These are phyloP conservation scores for Erythrocebus patas DNA, from an alignment of 2,113 vertebrate species.

Conservation along the genomic window DNA sequence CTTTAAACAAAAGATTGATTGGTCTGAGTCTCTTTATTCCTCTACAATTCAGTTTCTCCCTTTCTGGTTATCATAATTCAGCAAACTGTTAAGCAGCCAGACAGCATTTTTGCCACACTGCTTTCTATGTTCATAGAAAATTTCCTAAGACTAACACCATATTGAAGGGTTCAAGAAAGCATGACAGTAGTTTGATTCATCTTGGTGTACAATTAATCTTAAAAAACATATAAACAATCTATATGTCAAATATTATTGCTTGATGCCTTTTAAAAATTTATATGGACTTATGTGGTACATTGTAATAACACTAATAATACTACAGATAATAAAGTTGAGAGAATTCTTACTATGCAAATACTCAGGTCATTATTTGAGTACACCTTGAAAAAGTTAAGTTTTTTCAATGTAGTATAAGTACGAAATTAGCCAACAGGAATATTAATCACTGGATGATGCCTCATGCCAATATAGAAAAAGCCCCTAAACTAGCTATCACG, in stretches of 20 bases:
- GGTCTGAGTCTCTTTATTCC: not conserved
- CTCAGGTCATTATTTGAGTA: not conserved
- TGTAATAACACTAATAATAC: not conserved
- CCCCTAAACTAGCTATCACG: not conserved
- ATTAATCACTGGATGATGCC: not conserved
- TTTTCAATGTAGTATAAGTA: not conserved
- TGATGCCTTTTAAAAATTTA: not conserved
- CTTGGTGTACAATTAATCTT: not conserved
- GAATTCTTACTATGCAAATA: not conserved
- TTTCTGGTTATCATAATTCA: not conserved
- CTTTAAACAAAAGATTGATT: not conserved
- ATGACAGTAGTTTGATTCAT: not conserved
- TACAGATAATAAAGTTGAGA: not conserved
- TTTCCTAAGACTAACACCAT: not conserved
- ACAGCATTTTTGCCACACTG: not conserved
- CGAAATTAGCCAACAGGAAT: not conserved
- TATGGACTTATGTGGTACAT: not conserved
- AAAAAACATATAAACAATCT: not conserved
- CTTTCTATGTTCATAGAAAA: not conserved
- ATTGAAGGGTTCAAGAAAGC: not conserved
- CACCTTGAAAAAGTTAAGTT: constrained; percentile 9
- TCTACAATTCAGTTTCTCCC: not conserved
- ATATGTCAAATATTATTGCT: not conserved
- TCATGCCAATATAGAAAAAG: not conserved
- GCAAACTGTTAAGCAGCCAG: not conserved